Percentiles rank a stretch among this genome's conserved stretches.
Conservation (phyloP, 2,888 invertebrate species). For the Drosophila kuntzei region DNA sequence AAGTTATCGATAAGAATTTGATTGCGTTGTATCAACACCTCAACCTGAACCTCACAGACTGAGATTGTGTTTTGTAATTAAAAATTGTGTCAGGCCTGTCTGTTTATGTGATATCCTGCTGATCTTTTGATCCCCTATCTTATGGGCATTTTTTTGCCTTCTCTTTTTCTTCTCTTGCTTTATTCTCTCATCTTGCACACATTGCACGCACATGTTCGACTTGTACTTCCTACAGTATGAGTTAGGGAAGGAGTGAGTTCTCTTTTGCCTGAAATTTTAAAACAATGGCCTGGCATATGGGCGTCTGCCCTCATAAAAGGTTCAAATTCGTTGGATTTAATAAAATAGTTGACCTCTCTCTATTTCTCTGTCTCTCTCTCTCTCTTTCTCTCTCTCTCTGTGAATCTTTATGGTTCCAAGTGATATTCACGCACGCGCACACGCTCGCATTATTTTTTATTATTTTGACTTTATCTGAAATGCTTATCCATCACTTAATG, state of each 20-base stretch:
- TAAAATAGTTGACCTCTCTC: conserved; percentile 64
- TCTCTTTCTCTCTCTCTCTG: background rate
- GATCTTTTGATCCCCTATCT: conserved; percentile 45
- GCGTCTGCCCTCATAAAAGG: conserved; percentile 73
- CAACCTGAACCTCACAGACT: background rate
- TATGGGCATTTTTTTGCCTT: background rate
- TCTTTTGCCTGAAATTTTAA: conserved; percentile 28
- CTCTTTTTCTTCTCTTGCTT: background rate
- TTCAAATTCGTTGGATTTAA: conserved; percentile 69
- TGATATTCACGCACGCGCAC: conserved; percentile 53
- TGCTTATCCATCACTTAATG: conserved; percentile 70
- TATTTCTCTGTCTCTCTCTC: background rate
- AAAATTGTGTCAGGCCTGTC: conserved; percentile 21
- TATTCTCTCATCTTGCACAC: conserved; percentile 42
- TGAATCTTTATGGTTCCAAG: conserved; percentile 11
- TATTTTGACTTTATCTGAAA: conserved; percentile 75
- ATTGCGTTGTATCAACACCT: conserved; percentile 43
- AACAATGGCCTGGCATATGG: conserved; percentile 57
- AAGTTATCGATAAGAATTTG: conserved; percentile 47
- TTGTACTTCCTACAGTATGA: conserved; percentile 34
- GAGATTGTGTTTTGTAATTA: conserved; percentile 27
- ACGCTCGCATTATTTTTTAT: conserved; percentile 70
- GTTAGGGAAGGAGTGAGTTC: background rate
- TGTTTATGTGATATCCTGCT: conserved; percentile 43
- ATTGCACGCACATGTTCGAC: conserved; percentile 73